phyloP scores from a whole-genome alignment of 1,140 invertebrate genomes.

The Bombus confusus region DNA sequence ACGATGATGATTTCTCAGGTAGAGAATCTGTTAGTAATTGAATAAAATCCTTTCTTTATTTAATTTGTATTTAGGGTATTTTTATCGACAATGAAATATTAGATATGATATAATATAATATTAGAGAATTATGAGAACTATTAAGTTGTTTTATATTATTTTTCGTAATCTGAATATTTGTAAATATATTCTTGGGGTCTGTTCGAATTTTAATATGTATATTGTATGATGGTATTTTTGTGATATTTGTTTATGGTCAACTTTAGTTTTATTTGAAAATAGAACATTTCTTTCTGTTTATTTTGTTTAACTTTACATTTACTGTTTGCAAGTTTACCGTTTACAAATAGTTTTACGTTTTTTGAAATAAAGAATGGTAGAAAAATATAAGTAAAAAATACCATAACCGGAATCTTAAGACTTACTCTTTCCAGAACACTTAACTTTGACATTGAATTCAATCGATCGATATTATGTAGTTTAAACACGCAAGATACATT shows the following conservation, averaged over 20 bases:
- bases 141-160: not conserved
- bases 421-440: constrained; percentile 1
- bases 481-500: constrained; percentile 14
- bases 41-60: not conserved
- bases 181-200: not conserved
- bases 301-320: not conserved
- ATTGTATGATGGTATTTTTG: not conserved
- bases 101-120: not conserved
- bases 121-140: not conserved
- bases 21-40: not conserved
- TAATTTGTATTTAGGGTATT: not conserved
- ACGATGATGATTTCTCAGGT: too few species aligned
- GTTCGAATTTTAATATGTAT: not conserved
- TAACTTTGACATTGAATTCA: constrained; percentile 57
- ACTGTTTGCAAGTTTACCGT: not conserved
- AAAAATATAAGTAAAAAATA: not conserved
- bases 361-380: not conserved
- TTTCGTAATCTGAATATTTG: not conserved
- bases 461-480: constrained; percentile 60
- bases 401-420: not conserved
- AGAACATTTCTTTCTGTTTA: not conserved
- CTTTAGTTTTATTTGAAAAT: not conserved
- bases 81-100: not conserved
- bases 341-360: not conserved
- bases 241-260: not conserved